Evolutionary conservation across 2,888 invertebrate genomes (phyloP).

Genomic region (Heliconius sara): DNA sequence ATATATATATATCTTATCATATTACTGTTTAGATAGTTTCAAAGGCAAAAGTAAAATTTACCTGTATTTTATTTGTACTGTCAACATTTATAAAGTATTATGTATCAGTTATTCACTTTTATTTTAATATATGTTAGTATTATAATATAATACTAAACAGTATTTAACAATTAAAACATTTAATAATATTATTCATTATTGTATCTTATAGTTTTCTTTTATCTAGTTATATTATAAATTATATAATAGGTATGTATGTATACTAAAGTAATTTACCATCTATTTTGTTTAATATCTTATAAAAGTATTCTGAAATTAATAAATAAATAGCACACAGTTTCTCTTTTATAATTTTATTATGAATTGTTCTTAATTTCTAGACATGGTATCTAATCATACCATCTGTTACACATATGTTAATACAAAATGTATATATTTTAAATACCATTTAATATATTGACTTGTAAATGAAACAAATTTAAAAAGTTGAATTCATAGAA

Average conservation of each 20-base stretch:
- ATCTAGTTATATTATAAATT: not conserved
- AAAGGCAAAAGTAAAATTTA: not conserved
- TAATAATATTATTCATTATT: not conserved
- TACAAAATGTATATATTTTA: conserved; percentile 42
- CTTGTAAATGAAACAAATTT: conserved; percentile 38
- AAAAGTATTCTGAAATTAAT: conserved; percentile 9
- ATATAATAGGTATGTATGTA: not conserved
- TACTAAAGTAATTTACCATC: not conserved
- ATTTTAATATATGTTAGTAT: not conserved
- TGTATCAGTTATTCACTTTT: not conserved
- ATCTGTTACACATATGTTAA: conserved; percentile 53
- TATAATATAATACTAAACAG: not conserved
- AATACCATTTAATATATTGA: conserved; percentile 40
- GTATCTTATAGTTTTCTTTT: not conserved
- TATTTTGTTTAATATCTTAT: not conserved
- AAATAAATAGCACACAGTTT: conserved; percentile 36
- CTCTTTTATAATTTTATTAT: conserved; percentile 66
- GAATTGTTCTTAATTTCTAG: conserved; percentile 73
- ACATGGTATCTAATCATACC: conserved; percentile 62
- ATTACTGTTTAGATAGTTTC: not conserved
- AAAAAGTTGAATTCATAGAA: conserved; percentile 32
- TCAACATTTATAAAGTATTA: not conserved
- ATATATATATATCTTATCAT: not conserved
- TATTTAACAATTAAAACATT: conserved; percentile 1
- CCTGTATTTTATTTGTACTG: not conserved